These are phyloP conservation scores for Bujurquina vittata DNA, from an alignment of 2,113 vertebrate genomes.

Conservation along the genomic window DNA sequence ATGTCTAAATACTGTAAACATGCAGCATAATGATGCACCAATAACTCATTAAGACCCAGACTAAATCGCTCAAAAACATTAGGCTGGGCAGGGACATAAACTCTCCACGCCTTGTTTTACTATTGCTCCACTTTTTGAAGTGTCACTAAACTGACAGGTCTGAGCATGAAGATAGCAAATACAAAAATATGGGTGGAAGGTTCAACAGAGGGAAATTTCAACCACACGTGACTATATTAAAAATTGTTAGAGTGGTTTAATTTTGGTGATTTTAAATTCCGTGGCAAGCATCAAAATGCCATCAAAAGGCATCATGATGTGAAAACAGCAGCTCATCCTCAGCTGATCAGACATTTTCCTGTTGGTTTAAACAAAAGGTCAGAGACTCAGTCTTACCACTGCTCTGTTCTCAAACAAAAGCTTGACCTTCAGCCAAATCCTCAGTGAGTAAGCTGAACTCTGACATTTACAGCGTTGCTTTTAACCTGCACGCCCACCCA, in stretches of 20 bases:
- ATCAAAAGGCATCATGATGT: not conserved
- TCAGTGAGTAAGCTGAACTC: constrained; percentile 26
- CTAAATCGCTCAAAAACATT: constrained; percentile 46
- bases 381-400: not conserved
- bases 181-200: not conserved
- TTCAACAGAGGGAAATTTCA: not conserved
- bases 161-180: constrained; percentile 51
- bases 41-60: constrained; percentile 39
- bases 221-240: not conserved
- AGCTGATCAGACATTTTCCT: constrained; percentile 13
- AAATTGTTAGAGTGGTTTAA: not conserved
- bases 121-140: constrained; percentile 36
- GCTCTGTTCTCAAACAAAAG: constrained; percentile 30
- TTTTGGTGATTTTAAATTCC: not conserved
- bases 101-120: constrained; percentile 13
- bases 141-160: constrained; percentile 58
- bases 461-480: constrained; percentile 39
- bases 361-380: constrained; percentile 38
- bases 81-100: constrained; percentile 25
- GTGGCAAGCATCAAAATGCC: not conserved
- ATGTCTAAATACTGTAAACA: constrained; percentile 32
- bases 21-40: constrained; percentile 38
- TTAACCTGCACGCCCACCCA: not conserved
- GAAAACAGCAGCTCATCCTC: not conserved
- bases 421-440: constrained; percentile 15